Percentiles rank a stretch among this genome's conserved stretches.
phyloP scores from a whole-genome alignment of 2,113 vertebrate genomes.

The Pelvicachromis taeniatus region DNA sequence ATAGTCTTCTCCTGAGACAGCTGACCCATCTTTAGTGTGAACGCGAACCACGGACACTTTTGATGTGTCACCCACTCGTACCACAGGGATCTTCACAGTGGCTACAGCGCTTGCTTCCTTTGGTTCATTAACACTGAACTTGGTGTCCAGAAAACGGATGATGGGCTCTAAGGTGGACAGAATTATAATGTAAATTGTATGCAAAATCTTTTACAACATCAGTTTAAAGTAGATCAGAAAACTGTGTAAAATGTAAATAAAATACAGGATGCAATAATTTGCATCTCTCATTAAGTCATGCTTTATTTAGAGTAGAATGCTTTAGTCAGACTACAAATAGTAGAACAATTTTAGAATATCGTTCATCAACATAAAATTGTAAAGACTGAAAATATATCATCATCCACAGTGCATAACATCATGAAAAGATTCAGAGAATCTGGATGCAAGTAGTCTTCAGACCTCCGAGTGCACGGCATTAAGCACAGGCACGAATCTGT shows the following conservation, averaged over 20 bases:
- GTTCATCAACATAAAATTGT: neutral
- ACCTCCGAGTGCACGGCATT: neutral
- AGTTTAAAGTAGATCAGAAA: neutral
- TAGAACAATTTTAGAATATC: neutral
- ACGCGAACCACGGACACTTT: constrained; percentile 88
- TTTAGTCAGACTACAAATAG: neutral
- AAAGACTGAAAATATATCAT: neutral
- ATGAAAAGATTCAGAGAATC: neutral
- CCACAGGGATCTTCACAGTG: constrained; percentile 82
- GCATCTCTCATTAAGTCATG: neutral
- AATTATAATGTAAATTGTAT: neutral
- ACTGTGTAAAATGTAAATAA: neutral
- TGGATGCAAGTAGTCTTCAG: neutral
- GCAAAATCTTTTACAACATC: neutral
- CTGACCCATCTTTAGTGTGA: constrained; percentile 94
- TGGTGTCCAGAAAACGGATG: constrained; percentile 68
- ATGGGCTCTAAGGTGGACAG: constrained; percentile 61
- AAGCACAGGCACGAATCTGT: neutral
- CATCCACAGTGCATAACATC: neutral
- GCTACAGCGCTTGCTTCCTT: constrained; percentile 74
- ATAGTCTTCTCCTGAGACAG: constrained; percentile 91
- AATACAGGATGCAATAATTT: neutral
- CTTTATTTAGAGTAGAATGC: neutral
- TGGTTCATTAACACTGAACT: constrained; percentile 83
- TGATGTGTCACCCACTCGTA: constrained; percentile 86